Evolutionary conservation across 2,797 vertebrate genomes (phyloP).

Genomic region (Cynopterus sphinx): DNA sequence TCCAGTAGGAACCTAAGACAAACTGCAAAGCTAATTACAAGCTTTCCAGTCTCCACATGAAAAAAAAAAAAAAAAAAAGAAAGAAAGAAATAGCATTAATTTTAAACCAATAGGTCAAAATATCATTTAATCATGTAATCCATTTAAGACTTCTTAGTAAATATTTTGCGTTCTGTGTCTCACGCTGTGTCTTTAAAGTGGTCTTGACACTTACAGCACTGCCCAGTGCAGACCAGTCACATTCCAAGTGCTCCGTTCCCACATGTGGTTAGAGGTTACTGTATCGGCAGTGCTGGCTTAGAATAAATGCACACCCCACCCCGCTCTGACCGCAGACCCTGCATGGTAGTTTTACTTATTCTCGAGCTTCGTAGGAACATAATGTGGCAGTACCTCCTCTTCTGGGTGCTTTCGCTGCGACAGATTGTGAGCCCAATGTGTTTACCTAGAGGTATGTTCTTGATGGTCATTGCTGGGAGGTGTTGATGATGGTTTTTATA

Average conservation of each 20-base stretch:
- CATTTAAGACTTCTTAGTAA: not conserved
- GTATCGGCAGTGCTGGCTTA: not conserved
- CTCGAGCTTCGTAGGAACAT: too few relatives aligned
- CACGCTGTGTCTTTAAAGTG: not conserved
- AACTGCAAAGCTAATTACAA: accelerated
- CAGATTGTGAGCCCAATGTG: not conserved
- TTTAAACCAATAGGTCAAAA: not conserved
- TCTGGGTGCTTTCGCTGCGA: not conserved
- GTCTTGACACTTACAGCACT: too few relatives aligned
- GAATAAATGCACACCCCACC: accelerated
- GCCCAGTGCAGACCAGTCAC: not conserved
- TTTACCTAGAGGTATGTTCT: not conserved
- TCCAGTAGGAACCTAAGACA: accelerated
- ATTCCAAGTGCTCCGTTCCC: accelerated
- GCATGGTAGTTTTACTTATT: too few relatives aligned
- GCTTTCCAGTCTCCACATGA: not conserved
- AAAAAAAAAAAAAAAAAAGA: not conserved
- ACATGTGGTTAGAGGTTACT: not conserved
- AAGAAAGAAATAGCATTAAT: not conserved
- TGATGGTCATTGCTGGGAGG: not conserved
- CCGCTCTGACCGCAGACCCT: too few relatives aligned
- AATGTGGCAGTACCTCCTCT: accelerated
- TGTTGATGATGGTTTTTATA: not conserved
- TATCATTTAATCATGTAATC: not conserved
- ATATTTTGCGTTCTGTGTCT: not conserved